These are phyloP conservation scores for Chrysocyon brachyurus DNA, from an alignment of 2,797 vertebrate species.

Conservation along the genomic window DNA sequence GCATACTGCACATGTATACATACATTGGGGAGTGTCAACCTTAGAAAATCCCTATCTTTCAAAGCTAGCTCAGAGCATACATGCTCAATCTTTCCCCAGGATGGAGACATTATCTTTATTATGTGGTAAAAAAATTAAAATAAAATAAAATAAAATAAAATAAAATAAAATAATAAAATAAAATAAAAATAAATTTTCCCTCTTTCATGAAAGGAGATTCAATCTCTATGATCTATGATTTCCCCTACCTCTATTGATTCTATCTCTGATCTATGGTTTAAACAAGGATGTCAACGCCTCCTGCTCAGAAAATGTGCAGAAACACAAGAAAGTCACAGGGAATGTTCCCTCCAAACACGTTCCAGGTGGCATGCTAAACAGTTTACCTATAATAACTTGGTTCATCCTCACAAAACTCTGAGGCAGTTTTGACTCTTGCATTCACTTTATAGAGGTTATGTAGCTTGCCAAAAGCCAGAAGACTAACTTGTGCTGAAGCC, in stretches of 20 bases:
- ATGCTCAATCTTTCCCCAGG: background rate
- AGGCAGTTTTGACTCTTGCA: background rate
- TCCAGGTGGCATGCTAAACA: background rate
- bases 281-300: background rate
- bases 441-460: background rate
- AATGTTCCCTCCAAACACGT: background rate
- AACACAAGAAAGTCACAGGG: background rate
- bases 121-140: background rate
- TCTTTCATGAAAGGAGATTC: background rate
- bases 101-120: background rate
- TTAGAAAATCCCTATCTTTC: background rate
- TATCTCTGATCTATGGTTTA: background rate
- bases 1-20: background rate
- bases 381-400: background rate
- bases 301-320: background rate
- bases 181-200: background rate
- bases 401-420: background rate
- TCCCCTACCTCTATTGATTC: background rate
- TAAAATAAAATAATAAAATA: background rate
- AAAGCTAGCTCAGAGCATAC: background rate
- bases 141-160: background rate
- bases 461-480: background rate
- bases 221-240: background rate
- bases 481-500: accelerated
- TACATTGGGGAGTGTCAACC: background rate